Percentiles rank a stretch among this genome's conserved stretches.
These are phyloP conservation scores for Florisuga fusca DNA, from an alignment of 2,797 vertebrate genomes.

Conservation along the genomic window DNA sequence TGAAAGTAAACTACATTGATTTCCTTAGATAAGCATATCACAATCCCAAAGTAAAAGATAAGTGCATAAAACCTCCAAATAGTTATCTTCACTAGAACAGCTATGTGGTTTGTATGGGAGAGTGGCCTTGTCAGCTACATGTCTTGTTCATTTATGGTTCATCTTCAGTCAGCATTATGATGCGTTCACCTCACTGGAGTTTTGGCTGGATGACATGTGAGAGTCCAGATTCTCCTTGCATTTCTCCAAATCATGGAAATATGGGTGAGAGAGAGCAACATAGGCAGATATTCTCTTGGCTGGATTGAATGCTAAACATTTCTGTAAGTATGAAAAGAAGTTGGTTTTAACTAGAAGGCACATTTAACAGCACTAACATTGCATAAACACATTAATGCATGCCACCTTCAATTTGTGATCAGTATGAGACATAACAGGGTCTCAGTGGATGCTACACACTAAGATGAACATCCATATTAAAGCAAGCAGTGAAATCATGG, in stretches of 20 bases:
- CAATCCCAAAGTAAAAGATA: conserved; percentile 59
- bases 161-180: conserved; percentile 80
- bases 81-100: conserved; percentile 50
- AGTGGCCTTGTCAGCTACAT: conserved; percentile 46
- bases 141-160: conserved; percentile 40
- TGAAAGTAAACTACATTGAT: conserved; percentile 76
- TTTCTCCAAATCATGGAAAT: conserved; percentile 94
- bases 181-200: conserved; percentile 89
- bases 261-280: conserved; percentile 92
- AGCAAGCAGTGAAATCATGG: neutral
- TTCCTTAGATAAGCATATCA: conserved; percentile 71
- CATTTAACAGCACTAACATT: neutral
- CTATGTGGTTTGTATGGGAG: conserved; percentile 26
- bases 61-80: conserved; percentile 62
- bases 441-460: neutral
- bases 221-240: conserved; percentile 89
- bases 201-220: conserved; percentile 89
- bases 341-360: neutral
- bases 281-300: conserved; percentile 96
- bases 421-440: neutral
- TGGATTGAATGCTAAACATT: conserved; percentile 95
- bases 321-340: conserved; percentile 81
- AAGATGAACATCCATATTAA: neutral
- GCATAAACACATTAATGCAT: neutral
- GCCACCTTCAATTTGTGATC: neutral